Percentiles rank a stretch among this genome's conserved stretches.
Conservation (phyloP, 2,797 vertebrate genomes). For the Sebastiscus albofasciatus region DNA sequence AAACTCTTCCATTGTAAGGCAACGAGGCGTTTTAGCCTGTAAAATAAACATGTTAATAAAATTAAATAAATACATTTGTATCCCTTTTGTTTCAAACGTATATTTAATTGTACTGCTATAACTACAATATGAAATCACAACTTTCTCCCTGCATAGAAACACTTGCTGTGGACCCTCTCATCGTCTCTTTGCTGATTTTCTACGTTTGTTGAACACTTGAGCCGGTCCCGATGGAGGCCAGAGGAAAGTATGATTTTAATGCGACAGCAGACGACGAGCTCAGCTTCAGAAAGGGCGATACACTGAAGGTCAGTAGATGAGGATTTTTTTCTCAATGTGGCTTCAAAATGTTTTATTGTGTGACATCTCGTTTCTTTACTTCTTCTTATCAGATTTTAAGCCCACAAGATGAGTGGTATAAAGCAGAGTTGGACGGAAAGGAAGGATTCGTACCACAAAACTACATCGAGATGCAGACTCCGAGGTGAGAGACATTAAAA, state of each 20-base stretch:
- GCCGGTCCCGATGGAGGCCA: constrained; percentile 88
- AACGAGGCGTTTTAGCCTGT: neutral
- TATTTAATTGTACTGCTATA: neutral
- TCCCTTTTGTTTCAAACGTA: neutral
- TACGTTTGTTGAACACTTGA: neutral
- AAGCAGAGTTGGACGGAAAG: constrained; percentile 90
- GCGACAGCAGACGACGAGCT: constrained; percentile 91
- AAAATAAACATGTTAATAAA: too few relatives aligned
- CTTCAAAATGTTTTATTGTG: neutral
- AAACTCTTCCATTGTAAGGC: neutral
- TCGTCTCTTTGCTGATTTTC: neutral
- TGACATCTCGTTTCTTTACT: neutral
- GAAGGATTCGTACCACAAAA: constrained; percentile 94
- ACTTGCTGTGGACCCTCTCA: neutral
- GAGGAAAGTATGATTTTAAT: constrained; percentile 89
- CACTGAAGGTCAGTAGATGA: constrained; percentile 87
- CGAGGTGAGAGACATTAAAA: constrained; percentile 80
- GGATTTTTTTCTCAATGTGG: neutral
- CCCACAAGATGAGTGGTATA: constrained; percentile 90
- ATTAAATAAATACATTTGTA: neutral
- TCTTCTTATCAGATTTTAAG: constrained; percentile 82
- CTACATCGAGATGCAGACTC: constrained; percentile 87
- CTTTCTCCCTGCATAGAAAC: constrained; percentile 8
- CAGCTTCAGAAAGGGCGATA: constrained; percentile 91
- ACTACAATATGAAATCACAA: neutral